phyloP scores from a whole-genome alignment of 2,113 vertebrate species.

The Pseudorasbora parva region DNA sequence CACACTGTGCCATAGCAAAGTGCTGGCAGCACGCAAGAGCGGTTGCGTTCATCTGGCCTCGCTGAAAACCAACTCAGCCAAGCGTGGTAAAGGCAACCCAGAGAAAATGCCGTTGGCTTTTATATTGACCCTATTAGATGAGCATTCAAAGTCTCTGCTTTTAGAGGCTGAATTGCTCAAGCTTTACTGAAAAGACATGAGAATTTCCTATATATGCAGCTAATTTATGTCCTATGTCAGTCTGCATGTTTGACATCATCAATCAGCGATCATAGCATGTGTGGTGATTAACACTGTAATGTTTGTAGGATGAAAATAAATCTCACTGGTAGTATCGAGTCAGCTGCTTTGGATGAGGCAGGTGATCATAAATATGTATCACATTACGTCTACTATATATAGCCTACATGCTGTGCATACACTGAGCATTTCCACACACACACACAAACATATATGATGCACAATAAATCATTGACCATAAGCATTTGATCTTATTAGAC shows the following conservation, averaged over 20 bases:
- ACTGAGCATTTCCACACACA: background rate
- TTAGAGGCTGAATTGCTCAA: background rate
- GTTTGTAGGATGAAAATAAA: slow-evolving; percentile 12
- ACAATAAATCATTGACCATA: background rate
- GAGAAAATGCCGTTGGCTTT: slow-evolving; percentile 34
- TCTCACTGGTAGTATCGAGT: background rate
- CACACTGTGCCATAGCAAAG: slow-evolving; percentile 49
- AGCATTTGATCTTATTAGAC: background rate
- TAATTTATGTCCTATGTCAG: background rate
- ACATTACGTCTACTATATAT: slow-evolving; percentile 16
- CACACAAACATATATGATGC: background rate
- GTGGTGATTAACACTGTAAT: background rate
- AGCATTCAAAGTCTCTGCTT: slow-evolving; percentile 11
- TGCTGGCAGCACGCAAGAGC: slow-evolving; percentile 45
- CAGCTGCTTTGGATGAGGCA: slow-evolving; percentile 37
- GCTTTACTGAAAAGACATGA: background rate
- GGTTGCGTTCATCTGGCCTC: slow-evolving; percentile 47
- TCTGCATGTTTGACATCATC: slow-evolving; percentile 1
- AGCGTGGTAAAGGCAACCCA: slow-evolving; percentile 46
- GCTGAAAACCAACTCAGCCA: slow-evolving; percentile 53
- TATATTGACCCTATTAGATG: slow-evolving; percentile 36
- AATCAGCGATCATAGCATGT: background rate
- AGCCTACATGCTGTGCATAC: background rate
- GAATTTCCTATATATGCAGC: background rate
- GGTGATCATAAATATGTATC: slow-evolving; percentile 34